Percentiles rank a stretch among this genome's conserved stretches.
Evolutionary conservation across 2,113 vertebrate species (phyloP).

Genomic region (Hyperoodon ampullatus): DNA sequence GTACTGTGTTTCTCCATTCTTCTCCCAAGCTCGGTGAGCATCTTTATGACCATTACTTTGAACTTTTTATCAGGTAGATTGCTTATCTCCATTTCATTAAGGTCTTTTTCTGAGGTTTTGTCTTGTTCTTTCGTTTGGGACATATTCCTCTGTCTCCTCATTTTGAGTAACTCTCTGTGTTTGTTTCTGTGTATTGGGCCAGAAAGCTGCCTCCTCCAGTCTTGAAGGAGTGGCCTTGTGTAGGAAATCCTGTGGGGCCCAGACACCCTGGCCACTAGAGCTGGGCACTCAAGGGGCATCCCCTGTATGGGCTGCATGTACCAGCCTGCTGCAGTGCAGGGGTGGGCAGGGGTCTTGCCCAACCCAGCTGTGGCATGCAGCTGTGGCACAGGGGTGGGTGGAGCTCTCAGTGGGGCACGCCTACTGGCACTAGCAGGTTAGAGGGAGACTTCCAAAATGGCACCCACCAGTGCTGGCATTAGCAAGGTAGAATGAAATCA

Average conservation of each 20-base stretch:
- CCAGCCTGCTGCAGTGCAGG: background rate
- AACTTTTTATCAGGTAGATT: too few species aligned
- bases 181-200: too few species aligned
- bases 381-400: background rate
- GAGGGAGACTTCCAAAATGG: background rate
- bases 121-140: too few species aligned
- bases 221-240: background rate
- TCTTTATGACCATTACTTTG: too few species aligned
- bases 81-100: too few species aligned
- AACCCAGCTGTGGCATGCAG: background rate
- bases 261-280: background rate
- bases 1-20: too few species aligned
- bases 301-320: background rate
- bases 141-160: too few species aligned
- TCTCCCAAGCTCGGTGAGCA: too few species aligned
- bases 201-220: too few species aligned
- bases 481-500: background rate
- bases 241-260: background rate
- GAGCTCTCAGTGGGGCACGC: background rate
- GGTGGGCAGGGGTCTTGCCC: background rate
- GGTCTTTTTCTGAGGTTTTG: too few species aligned
- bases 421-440: background rate
- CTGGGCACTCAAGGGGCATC: background rate
- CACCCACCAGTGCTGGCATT: background rate
- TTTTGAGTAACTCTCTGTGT: too few species aligned